Evolutionary conservation across 2,888 invertebrate genomes (phyloP).

Genomic region (Sympetrum striolatum): DNA sequence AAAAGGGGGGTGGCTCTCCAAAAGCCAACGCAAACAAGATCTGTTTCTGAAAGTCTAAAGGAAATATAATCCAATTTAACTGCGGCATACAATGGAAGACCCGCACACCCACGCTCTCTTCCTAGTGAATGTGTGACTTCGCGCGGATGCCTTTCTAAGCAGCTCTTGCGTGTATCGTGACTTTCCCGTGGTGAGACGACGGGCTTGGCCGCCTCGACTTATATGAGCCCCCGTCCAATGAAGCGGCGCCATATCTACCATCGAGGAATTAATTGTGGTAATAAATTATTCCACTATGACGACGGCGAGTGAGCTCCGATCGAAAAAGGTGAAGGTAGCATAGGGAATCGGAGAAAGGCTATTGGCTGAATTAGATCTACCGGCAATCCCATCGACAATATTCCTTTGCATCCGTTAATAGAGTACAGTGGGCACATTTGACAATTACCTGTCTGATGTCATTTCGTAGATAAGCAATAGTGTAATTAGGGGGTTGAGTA

Average conservation of each 20-base stretch:
- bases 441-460: too few species aligned
- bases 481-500: too few species aligned
- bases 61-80: neutral
- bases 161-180: neutral
- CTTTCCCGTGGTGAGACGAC: neutral
- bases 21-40: neutral
- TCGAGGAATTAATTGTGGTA: neutral
- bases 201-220: neutral
- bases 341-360: neutral
- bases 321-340: neutral
- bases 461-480: too few species aligned
- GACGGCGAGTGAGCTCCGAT: neutral
- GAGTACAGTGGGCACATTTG: too few species aligned
- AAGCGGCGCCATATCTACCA: neutral
- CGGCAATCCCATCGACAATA: too few species aligned
- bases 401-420: too few species aligned
- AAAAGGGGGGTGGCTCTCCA: neutral
- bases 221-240: neutral
- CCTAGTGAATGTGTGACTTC: neutral
- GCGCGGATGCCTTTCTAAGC: neutral
- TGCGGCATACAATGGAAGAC: neutral
- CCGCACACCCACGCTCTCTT: neutral
- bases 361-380: too few species aligned
- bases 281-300: neutral
- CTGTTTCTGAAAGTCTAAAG: neutral